Evolutionary conservation across 2,888 invertebrate species (phyloP).

Genomic region (Zaprionus obscuricornis): DNA sequence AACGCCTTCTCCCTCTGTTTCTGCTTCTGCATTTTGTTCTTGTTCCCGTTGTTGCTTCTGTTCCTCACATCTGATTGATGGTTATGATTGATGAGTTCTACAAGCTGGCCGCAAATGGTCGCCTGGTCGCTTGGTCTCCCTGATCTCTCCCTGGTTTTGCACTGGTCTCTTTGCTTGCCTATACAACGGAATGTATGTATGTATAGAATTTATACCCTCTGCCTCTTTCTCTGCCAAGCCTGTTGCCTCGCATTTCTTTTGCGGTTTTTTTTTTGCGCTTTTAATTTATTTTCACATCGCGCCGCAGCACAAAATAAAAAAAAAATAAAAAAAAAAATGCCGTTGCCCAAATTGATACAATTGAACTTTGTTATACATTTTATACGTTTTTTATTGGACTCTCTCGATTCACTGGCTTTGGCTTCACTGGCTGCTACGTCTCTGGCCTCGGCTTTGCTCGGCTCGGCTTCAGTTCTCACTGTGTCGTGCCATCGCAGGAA

Average conservation of each 20-base stretch:
- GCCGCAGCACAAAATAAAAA: no score
- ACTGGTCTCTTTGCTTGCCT: no score
- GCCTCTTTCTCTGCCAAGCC: neutral
- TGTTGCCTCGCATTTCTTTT: neutral
- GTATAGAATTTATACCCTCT: slow-evolving; percentile 7
- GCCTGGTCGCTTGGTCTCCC: slow-evolving; percentile 6
- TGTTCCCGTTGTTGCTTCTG: slow-evolving; percentile 11
- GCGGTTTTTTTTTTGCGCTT: slow-evolving; percentile 16
- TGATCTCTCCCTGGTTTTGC: slow-evolving; percentile 3
- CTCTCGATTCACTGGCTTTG: slow-evolving; percentile 22
- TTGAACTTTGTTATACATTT: slow-evolving; percentile 67
- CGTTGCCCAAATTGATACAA: slow-evolving; percentile 63
- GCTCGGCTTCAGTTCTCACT: no score
- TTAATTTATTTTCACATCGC: slow-evolving; percentile 45
- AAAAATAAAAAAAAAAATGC: no score
- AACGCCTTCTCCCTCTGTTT: no score
- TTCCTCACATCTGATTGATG: slow-evolving; percentile 65
- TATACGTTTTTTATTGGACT: slow-evolving; percentile 43
- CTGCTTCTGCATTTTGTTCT: no score
- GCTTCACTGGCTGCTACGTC: slow-evolving; percentile 18
- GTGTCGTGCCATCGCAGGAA: no score
- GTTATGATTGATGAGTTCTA: slow-evolving; percentile 66
- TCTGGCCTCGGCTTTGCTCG: neutral
- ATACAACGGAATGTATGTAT: no score
- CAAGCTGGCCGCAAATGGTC: slow-evolving; percentile 38